These are phyloP conservation scores for Aphidoletes aphidimyza DNA, from an alignment of 2,888 invertebrate species.

Conservation along the genomic window DNA sequence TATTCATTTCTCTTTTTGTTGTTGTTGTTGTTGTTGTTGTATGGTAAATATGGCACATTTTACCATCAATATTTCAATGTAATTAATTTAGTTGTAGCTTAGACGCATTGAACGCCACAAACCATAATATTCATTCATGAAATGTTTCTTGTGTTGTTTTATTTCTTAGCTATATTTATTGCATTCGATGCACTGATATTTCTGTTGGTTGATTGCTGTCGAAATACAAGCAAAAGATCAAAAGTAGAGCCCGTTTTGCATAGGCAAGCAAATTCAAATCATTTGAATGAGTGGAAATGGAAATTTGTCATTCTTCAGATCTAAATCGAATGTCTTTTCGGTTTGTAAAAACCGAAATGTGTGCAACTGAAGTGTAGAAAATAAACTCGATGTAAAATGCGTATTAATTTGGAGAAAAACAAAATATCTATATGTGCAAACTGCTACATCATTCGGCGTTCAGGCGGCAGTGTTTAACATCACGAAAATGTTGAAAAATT, in stretches of 20 bases:
- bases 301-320: neutral
- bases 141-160: too few species aligned
- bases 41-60: neutral
- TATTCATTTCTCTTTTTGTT: neutral
- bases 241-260: conserved; percentile 21
- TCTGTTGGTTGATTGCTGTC: too few species aligned
- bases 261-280: neutral
- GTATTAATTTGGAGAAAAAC: neutral
- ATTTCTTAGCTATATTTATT: too few species aligned
- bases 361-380: neutral
- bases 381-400: neutral
- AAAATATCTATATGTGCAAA: too few species aligned
- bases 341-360: too few species aligned
- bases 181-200: too few species aligned
- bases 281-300: conserved; percentile 14
- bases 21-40: neutral
- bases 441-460: too few species aligned
- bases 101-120: neutral
- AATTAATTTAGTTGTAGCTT: neutral
- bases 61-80: conserved; percentile 29
- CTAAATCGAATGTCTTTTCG: neutral
- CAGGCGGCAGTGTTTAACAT: neutral
- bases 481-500: neutral
- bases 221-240: too few species aligned
- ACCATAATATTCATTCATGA: conserved; percentile 43